Evolutionary conservation across 2,113 vertebrate genomes (phyloP).

Genomic region (Mustela nigripes): DNA sequence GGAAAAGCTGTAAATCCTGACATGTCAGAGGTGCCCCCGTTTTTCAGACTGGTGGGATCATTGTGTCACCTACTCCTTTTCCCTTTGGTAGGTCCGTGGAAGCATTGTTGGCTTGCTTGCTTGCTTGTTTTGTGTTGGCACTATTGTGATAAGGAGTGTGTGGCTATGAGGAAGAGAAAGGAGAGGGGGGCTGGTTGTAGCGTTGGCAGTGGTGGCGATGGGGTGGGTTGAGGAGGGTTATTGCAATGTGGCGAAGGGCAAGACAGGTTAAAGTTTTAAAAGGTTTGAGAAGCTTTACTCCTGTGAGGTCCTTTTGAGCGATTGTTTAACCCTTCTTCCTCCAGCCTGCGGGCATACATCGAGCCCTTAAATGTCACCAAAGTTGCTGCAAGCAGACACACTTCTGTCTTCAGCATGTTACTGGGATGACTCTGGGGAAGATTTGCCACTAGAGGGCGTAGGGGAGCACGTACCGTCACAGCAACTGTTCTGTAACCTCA

Average conservation of each 20-base stretch:
- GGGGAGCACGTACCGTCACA: not conserved
- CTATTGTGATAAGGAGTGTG: not conserved
- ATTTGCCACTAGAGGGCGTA: no score
- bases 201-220: accelerated
- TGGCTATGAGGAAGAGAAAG: not conserved
- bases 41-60: not conserved
- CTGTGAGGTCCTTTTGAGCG: not conserved
- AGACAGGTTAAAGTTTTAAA: not conserved
- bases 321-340: not conserved
- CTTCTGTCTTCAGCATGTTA: not conserved
- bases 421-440: not conserved
- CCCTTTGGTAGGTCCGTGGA: not conserved
- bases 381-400: not conserved
- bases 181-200: accelerated
- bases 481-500: not conserved
- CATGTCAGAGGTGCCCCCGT: not conserved
- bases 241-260: not conserved
- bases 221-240: not conserved
- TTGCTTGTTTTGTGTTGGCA: not conserved
- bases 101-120: not conserved
- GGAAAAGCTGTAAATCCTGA: not conserved
- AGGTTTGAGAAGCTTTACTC: not conserved
- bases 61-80: not conserved
- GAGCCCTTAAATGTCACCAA: not conserved
- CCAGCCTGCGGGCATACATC: not conserved